A percentile compares a stretch with the other conserved stretches of the same genome.
Evolutionary conservation across 2,797 vertebrate genomes (phyloP).

Genomic region (Hydrophis major): DNA sequence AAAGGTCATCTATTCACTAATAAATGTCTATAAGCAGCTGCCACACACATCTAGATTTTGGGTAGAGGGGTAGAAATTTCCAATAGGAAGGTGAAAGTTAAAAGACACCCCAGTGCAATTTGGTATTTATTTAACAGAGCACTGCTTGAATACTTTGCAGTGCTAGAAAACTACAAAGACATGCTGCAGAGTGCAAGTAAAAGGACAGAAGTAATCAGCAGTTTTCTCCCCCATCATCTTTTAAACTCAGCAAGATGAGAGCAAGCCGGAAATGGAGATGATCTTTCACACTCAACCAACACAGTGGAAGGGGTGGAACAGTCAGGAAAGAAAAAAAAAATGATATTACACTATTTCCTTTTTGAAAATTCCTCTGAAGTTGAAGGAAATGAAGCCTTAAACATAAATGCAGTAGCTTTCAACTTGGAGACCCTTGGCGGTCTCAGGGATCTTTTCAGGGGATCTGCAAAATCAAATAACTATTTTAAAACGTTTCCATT

Average conservation of each 20-base stretch:
- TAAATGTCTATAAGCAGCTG: slow-evolving; percentile 2
- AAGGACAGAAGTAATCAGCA: background rate
- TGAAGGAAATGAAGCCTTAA: background rate
- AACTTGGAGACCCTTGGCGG: background rate
- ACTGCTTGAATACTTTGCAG: background rate
- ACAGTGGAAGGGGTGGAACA: background rate
- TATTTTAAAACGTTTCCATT: background rate
- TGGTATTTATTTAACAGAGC: background rate
- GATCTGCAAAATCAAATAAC: background rate
- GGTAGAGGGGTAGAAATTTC: background rate
- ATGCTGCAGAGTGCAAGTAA: background rate
- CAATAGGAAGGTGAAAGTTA: background rate
- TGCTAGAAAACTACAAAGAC: background rate
- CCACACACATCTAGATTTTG: background rate
- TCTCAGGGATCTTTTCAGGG: background rate
- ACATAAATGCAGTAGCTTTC: background rate
- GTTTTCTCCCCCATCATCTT: background rate
- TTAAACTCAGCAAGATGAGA: background rate
- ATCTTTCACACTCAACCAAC: background rate
- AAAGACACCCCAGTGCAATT: background rate
- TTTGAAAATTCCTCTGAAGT: background rate
- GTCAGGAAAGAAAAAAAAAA: background rate
- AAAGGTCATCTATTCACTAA: background rate
- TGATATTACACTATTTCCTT: background rate
- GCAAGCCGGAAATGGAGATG: background rate